phyloP scores from a whole-genome alignment of 1,140 invertebrate species.

The Capitella teleta region DNA sequence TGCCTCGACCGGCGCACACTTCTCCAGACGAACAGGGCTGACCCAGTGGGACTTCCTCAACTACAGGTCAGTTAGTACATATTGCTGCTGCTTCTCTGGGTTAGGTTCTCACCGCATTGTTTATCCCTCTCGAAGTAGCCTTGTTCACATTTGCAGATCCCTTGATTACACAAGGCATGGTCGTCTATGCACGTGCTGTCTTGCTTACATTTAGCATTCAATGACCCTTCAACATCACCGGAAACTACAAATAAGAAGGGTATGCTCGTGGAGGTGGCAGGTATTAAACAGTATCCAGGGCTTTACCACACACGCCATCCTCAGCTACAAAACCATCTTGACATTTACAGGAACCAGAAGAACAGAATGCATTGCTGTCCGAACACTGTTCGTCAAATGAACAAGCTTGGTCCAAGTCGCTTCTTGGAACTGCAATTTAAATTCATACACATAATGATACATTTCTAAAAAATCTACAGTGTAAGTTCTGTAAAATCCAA shows the following conservation, averaged over 20 bases:
- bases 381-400: background rate
- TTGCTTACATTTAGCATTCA: slow-evolving; percentile 1
- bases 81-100: background rate
- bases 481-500: too few species aligned
- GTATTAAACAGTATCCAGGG: too few species aligned
- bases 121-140: slow-evolving; percentile 4
- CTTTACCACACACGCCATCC: background rate
- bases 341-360: background rate
- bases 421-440: slow-evolving; percentile 6
- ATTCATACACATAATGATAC: background rate
- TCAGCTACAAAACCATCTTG: background rate
- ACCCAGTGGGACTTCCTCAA: background rate
- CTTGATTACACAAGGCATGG: slow-evolving; percentile 5
- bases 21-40: slow-evolving; percentile 1
- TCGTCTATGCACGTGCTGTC: background rate
- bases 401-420: background rate
- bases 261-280: too few species aligned
- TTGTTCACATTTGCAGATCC: slow-evolving; percentile 5
- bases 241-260: too few species aligned
- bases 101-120: background rate
- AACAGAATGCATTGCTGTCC: background rate
- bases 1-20: background rate
- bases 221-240: background rate
- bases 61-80: too few species aligned
- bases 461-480: too few species aligned